Evolutionary conservation across 2,888 invertebrate genomes (phyloP).

Genomic region (Lithophane leautieri): DNA sequence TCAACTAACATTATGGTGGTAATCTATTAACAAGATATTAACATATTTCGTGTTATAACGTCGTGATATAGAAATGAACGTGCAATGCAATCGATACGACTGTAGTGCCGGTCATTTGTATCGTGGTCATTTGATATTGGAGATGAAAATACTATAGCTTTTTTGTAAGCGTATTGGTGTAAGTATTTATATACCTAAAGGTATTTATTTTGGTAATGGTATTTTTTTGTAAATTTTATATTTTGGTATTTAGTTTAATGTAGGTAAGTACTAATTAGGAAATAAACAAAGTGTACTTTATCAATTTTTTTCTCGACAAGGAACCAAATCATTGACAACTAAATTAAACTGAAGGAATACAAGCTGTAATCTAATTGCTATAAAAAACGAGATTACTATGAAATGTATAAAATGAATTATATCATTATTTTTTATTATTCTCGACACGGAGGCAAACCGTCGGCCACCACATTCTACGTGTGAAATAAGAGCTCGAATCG

Average conservation of each 20-base stretch:
- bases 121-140: conserved; percentile 24
- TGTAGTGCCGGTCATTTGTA: conserved; percentile 30
- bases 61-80: conserved; percentile 61
- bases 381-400: not conserved
- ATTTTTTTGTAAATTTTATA: too few species aligned
- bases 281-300: not conserved
- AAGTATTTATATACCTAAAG: not conserved
- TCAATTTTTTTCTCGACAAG: not conserved
- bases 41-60: conserved; percentile 62
- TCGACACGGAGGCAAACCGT: not conserved
- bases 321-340: too few species aligned
- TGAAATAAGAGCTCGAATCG: not conserved
- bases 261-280: not conserved
- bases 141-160: not conserved
- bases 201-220: too few species aligned
- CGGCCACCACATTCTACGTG: not conserved
- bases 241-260: not conserved
- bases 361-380: not conserved
- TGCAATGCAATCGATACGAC: conserved; percentile 52
- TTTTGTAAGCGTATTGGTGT: not conserved
- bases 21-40: conserved; percentile 54
- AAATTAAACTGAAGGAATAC: too few species aligned
- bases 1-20: conserved; percentile 48
- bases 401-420: not conserved
- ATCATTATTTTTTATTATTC: not conserved